Evolutionary conservation across 2,113 vertebrate genomes (phyloP).

Genomic region (Spizaetus ornatus): DNA sequence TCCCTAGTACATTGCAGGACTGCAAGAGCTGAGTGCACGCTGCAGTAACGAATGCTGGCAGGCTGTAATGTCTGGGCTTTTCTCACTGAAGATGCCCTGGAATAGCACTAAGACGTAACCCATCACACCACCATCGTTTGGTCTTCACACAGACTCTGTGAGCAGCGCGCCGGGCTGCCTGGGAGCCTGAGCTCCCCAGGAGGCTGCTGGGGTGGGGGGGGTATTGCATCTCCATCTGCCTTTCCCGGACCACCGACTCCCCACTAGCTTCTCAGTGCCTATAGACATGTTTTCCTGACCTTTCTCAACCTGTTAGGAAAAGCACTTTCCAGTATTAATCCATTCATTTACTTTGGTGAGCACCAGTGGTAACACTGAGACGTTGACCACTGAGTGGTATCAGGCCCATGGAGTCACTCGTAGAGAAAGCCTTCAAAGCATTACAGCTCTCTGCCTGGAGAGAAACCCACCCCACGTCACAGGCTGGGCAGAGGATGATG

Average conservation of each 20-base stretch:
- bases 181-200: neutral
- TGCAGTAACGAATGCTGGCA: neutral
- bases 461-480: neutral
- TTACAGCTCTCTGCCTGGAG: fast-evolving
- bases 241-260: neutral
- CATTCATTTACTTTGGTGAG: neutral
- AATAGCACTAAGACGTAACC: neutral
- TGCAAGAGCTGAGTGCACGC: neutral
- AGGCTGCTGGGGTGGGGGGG: neutral
- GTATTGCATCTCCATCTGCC: neutral
- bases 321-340: neutral
- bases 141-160: neutral
- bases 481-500: neutral
- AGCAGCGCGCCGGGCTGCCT: fast-evolving
- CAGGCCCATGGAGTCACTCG: fast-evolving
- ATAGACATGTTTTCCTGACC: neutral
- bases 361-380: neutral
- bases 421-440: too few species aligned
- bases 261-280: neutral
- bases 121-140: fast-evolving
- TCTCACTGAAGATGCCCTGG: neutral
- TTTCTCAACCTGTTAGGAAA: neutral
- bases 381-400: fast-evolving
- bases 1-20: neutral
- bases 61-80: neutral